phyloP scores from a whole-genome alignment of 1,140 invertebrate genomes.

The Venturia canescens region DNA sequence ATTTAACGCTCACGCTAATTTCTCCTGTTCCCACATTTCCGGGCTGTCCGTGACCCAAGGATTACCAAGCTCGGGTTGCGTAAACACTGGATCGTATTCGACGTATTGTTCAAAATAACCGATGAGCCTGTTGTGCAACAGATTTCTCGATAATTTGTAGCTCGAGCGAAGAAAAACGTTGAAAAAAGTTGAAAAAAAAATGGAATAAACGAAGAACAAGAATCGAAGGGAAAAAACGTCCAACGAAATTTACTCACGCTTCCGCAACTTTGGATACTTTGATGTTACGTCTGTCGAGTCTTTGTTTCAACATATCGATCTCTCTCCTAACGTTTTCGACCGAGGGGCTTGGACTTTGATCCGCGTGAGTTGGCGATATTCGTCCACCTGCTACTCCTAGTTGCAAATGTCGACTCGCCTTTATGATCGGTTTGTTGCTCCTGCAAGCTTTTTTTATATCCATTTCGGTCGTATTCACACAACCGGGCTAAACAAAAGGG shows the following conservation, averaged over 20 bases:
- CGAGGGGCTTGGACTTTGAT: slow-evolving; percentile 75
- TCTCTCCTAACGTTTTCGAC: slow-evolving; percentile 80
- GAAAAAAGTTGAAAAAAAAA: slow-evolving; percentile 14
- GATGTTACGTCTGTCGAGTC: slow-evolving; percentile 93
- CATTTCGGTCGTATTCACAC: slow-evolving; percentile 98
- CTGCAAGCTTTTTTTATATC: slow-evolving; percentile 98
- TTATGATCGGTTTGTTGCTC: slow-evolving; percentile 83
- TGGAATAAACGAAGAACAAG: slow-evolving; percentile 15
- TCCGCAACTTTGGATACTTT: slow-evolving; percentile 98
- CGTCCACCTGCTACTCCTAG: slow-evolving; percentile 77
- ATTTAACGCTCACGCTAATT: slow-evolving; percentile 83
- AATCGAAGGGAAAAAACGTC: slow-evolving; percentile 23
- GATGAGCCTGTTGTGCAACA: slow-evolving; percentile 83
- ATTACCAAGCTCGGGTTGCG: slow-evolving; percentile 93
- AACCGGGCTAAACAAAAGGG: slow-evolving; percentile 86
- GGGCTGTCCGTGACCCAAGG: slow-evolving; percentile 97
- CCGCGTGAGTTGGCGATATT: slow-evolving; percentile 81
- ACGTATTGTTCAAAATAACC: slow-evolving; percentile 97
- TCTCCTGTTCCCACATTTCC: slow-evolving; percentile 98
- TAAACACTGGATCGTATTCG: slow-evolving; percentile 96
- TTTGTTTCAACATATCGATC: slow-evolving; percentile 82
- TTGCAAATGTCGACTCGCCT: slow-evolving; percentile 77
- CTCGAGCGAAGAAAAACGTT: neutral
- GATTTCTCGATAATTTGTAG: slow-evolving; percentile 20
- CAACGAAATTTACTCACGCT: slow-evolving; percentile 83